Conservation (phyloP, 1,140 invertebrate species). For the Pogonus chalceus region DNA sequence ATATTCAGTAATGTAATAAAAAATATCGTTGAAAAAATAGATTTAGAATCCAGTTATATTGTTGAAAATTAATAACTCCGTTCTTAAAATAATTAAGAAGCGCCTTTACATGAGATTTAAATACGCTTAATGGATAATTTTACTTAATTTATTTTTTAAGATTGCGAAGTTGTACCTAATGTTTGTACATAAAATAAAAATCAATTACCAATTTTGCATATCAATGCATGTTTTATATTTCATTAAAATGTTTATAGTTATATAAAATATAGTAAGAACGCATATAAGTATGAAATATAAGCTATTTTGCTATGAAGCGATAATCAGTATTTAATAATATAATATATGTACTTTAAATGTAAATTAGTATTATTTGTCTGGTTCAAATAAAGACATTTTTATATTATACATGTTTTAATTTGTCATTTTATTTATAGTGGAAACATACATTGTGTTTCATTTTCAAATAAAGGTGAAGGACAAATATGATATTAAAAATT, state of each 20-base stretch:
- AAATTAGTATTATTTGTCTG: not conserved
- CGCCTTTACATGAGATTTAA: not conserved
- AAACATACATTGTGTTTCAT: too few relatives aligned
- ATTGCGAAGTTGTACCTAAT: not conserved
- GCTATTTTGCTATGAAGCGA: not conserved
- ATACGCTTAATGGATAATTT: constrained; percentile 1
- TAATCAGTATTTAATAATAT: constrained; percentile 3
- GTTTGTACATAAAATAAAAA: not conserved
- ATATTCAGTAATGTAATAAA: too few relatives aligned
- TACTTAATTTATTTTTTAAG: constrained; percentile 6
- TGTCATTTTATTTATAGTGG: too few relatives aligned
- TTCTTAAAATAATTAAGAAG: not conserved
- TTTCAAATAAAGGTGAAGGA: too few relatives aligned
- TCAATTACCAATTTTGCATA: constrained; percentile 1
- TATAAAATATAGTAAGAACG: not conserved
- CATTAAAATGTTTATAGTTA: not conserved
- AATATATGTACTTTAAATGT: not conserved
- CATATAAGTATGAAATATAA: not conserved
- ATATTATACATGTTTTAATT: not conserved
- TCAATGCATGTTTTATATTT: constrained; percentile 6
- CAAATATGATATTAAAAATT: too few relatives aligned
- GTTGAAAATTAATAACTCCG: not conserved
- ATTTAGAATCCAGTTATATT: not conserved
- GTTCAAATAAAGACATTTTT: not conserved
- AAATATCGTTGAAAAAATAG: too few relatives aligned